Conservation (phyloP, 1,140 invertebrate species). For the Anadara kagoshimensis region DNA sequence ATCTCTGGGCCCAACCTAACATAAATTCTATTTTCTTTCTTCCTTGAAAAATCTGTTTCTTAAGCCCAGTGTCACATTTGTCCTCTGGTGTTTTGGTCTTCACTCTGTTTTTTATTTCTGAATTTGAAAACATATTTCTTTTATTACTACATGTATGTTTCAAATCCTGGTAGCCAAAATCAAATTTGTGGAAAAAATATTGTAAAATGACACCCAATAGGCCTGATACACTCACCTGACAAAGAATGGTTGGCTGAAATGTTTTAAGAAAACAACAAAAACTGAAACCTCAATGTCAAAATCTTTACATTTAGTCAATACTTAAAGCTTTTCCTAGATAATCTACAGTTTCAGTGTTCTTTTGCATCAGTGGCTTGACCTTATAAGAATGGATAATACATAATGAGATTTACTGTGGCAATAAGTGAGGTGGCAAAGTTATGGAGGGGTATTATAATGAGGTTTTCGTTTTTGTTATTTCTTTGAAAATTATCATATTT, state of each 20-base stretch:
- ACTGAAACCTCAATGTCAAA: no score
- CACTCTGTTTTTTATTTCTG: slow-evolving; percentile 15
- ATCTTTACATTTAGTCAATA: no score
- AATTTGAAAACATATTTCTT: neutral
- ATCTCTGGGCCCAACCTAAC: slow-evolving; percentile 28
- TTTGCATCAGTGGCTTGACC: neutral
- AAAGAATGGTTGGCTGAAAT: neutral
- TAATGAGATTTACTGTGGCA: no score
- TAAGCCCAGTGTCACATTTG: slow-evolving; percentile 6
- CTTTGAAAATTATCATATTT: neutral
- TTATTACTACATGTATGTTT: neutral
- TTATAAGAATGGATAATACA: no score
- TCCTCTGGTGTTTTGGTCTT: neutral
- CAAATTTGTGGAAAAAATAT: neutral
- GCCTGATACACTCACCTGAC: neutral
- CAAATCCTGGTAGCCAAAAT: neutral
- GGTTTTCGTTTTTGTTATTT: no score
- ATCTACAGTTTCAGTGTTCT: no score
- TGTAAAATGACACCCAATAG: neutral
- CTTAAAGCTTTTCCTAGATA: no score
- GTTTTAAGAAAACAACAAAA: no score
- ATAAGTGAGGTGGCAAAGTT: no score
- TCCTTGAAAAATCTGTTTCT: slow-evolving; percentile 20
- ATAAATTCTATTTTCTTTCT: slow-evolving; percentile 32
- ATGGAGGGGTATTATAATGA: no score